Conservation (phyloP, 2,888 invertebrate species). For the Nezara viridula region DNA sequence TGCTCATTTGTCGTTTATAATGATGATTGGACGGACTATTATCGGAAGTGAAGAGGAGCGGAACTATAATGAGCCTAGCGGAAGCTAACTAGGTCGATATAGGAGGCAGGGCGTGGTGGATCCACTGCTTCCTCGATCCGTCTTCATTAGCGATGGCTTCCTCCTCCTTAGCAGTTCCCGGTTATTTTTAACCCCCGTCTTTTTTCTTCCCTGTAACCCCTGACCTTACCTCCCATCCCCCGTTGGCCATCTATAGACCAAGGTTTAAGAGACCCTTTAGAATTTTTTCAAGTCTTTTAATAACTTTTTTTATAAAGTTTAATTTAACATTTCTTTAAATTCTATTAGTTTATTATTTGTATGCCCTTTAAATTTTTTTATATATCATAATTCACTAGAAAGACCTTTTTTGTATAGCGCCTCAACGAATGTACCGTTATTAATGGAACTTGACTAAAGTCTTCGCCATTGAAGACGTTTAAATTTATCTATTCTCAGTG, state of each 20-base stretch:
- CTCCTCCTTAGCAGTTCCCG: not conserved
- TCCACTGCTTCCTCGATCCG: slow-evolving; percentile 35
- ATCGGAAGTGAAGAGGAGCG: not conserved
- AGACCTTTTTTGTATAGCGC: too few relatives aligned
- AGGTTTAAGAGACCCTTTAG: not conserved
- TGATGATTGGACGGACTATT: not conserved
- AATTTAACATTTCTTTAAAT: too few relatives aligned
- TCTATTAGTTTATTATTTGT: too few relatives aligned
- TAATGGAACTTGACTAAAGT: too few relatives aligned
- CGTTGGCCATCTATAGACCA: not conserved
- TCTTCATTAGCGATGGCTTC: slow-evolving; percentile 29
- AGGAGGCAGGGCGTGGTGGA: slow-evolving; percentile 15
- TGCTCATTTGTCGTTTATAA: too few relatives aligned
- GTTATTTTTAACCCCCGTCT: not conserved
- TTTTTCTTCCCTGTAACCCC: not conserved
- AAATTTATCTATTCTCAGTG: too few relatives aligned
- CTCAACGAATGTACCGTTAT: too few relatives aligned
- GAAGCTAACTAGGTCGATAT: slow-evolving; percentile 10
- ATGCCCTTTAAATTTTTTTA: too few relatives aligned
- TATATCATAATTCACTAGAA: too few relatives aligned
- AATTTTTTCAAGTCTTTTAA: too few relatives aligned
- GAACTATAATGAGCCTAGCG: not conserved
- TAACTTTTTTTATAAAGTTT: too few relatives aligned
- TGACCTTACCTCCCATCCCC: not conserved
- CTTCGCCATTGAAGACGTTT: too few relatives aligned